Base-by-base conservation (phyloP, 2,888 invertebrate genomes). In the Oxyteleia sp. region DNA sequence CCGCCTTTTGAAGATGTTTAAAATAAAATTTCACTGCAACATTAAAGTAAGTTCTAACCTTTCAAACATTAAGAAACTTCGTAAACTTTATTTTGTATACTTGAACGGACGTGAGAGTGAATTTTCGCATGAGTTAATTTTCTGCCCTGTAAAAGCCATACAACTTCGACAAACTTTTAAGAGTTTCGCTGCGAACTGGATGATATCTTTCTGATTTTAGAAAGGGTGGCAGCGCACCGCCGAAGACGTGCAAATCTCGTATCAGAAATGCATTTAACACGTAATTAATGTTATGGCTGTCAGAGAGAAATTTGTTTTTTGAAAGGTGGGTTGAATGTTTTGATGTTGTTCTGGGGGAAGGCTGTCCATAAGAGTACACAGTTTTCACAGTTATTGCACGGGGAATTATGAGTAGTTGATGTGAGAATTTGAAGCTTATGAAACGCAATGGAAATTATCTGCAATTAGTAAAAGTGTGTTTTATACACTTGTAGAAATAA, bases 41-140 rank as follows among this genome's bases (percentile, higher is more conserved):
- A 49, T 64, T n/a, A 38, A 49, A 32, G 18, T 35, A 66, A 43
- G 18, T 63, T 63, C 10, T 59, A 59, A 41, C 59, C 20, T 59
- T 59, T 41, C 23, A 20, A 59, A 41, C 23, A 59, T 41, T 29
- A 35, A 47, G 45, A 47, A 63, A 63, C 47, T 47, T 63, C 15
- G 29, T 11, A 63, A 63, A 45, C 61, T 63, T 63, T 63, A 47
- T 63, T 63, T 35, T 63, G 63, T 63, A 16, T 63, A 49, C 63
- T 63, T 47, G 63, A 47, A 63, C 63, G 63, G 47, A 47, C 63
- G 47, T 63, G 63, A 47, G 47, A 63, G 63, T 47, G 63, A 63
- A 63, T 63, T 63, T 63, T 47, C 63, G 47, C 63, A 47, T 63
- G 63, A 63, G 63, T 63, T 63, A 63, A 63, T 63, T 63, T 63